Conservation (phyloP, 1,140 invertebrate genomes). For the Nasonia vitripennis region DNA sequence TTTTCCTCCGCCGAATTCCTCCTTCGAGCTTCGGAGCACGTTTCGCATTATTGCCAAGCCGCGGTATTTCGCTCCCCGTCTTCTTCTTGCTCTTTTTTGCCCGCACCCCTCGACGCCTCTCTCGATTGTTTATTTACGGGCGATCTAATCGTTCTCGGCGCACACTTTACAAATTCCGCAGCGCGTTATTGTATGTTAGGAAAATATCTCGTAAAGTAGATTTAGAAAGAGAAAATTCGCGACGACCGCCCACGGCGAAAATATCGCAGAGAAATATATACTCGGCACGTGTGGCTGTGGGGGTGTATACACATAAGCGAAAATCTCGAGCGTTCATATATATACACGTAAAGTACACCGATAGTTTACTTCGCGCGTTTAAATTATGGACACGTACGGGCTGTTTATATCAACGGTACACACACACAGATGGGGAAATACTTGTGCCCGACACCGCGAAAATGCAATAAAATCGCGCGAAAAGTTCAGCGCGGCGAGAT, state of each 20-base stretch:
- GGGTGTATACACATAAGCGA: not conserved
- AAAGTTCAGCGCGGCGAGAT: not conserved
- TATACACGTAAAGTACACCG: not conserved
- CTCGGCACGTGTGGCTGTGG: not conserved
- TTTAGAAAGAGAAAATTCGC: not conserved
- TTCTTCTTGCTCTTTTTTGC: conserved; percentile 51
- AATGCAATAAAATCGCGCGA: not conserved
- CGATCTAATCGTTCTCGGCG: not conserved
- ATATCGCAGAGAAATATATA: not conserved
- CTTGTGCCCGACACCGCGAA: not conserved
- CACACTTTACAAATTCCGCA: not conserved
- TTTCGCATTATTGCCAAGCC: conserved; percentile 66
- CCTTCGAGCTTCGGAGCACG: conserved; percentile 65
- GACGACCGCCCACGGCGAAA: not conserved
- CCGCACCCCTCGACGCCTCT: conserved; percentile 12
- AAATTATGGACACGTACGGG: not conserved
- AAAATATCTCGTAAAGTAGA: not conserved
- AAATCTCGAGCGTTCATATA: not conserved
- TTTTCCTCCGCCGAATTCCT: conserved; percentile 57
- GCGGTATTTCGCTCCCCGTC: conserved; percentile 8
- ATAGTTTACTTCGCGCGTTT: not conserved
- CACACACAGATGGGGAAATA: not conserved
- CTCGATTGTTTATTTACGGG: conserved; percentile 8
- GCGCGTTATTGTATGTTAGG: not conserved
- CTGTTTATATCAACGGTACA: not conserved